phyloP scores from a whole-genome alignment of 1,140 invertebrate genomes.

The Cepaea nemoralis region DNA sequence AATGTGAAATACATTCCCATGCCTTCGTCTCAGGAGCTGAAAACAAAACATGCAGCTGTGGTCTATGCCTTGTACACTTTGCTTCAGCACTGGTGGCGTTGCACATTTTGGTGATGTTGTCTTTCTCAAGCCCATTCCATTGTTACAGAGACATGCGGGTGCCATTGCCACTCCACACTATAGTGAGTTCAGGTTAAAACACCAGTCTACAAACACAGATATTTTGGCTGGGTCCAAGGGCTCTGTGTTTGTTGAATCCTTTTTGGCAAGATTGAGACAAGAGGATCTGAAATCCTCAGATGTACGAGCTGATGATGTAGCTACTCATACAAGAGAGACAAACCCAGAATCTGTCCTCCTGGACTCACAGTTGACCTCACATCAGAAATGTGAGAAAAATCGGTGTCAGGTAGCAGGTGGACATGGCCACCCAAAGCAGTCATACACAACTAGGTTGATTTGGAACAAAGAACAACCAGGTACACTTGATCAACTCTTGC shows the following conservation, averaged over 20 bases:
- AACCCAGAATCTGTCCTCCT: conserved; percentile 19
- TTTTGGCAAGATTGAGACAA: conserved; percentile 17
- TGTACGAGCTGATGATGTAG: conserved; percentile 26
- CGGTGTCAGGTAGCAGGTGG: conserved; percentile 25
- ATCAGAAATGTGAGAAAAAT: background rate
- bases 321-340: conserved; percentile 22
- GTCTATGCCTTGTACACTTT: conserved; percentile 27
- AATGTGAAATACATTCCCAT: conserved; percentile 11
- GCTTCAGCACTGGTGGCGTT: conserved; percentile 23
- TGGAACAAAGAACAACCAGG: conserved; percentile 2
- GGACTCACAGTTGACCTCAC: conserved; percentile 25
- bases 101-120: conserved; percentile 35
- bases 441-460: conserved; percentile 29
- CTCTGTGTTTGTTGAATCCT: conserved; percentile 15
- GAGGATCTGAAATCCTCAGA: background rate
- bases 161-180: conserved; percentile 17
- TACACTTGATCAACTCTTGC: conserved; percentile 18
- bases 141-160: background rate
- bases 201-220: conserved; percentile 25
- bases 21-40: background rate
- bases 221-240: conserved; percentile 27
- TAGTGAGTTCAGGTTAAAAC: conserved; percentile 26
- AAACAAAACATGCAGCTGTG: conserved; percentile 11
- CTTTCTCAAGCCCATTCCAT: background rate
- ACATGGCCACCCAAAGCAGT: background rate